phyloP scores from a whole-genome alignment of 2,888 invertebrate species.

The Octodonta nipae region DNA sequence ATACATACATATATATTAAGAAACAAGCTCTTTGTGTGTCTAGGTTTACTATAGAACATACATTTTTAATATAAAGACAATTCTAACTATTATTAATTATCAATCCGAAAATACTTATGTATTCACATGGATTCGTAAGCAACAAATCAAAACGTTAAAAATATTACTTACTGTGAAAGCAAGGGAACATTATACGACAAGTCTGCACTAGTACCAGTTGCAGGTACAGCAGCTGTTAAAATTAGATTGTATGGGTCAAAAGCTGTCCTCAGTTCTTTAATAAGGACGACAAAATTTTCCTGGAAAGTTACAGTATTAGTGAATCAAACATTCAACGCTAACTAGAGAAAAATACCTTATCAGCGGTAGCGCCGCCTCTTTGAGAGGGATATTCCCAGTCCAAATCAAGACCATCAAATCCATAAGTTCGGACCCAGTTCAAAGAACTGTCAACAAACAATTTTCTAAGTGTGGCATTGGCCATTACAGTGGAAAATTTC shows the following conservation, averaged over 20 bases:
- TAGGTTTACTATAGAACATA: too few species aligned
- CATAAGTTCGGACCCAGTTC: conserved; percentile 39
- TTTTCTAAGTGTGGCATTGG: conserved; percentile 33
- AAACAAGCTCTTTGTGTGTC: too few species aligned
- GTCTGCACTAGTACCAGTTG: conserved; percentile 37
- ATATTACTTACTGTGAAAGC: conserved; percentile 40
- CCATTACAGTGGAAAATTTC: conserved; percentile 35
- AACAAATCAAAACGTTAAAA: too few species aligned
- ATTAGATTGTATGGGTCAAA: conserved; percentile 42
- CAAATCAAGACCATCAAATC: conserved; percentile 58
- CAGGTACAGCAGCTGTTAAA: conserved; percentile 47
- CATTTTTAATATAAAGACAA: too few species aligned
- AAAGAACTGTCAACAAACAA: conserved; percentile 43
- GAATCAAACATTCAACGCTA: neutral
- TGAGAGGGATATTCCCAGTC: conserved; percentile 49
- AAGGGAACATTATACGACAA: conserved; percentile 46
- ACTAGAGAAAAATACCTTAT: conserved; percentile 2
- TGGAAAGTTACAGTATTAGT: conserved; percentile 7
- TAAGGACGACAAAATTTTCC: conserved; percentile 26
- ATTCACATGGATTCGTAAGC: too few species aligned
- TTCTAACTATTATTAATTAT: too few species aligned
- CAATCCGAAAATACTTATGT: too few species aligned
- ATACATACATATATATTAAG: too few species aligned
- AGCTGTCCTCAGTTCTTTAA: conserved; percentile 43
- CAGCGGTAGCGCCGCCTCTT: conserved; percentile 29